phyloP scores from a whole-genome alignment of 2,888 invertebrate genomes.

The Congeria kusceri region DNA sequence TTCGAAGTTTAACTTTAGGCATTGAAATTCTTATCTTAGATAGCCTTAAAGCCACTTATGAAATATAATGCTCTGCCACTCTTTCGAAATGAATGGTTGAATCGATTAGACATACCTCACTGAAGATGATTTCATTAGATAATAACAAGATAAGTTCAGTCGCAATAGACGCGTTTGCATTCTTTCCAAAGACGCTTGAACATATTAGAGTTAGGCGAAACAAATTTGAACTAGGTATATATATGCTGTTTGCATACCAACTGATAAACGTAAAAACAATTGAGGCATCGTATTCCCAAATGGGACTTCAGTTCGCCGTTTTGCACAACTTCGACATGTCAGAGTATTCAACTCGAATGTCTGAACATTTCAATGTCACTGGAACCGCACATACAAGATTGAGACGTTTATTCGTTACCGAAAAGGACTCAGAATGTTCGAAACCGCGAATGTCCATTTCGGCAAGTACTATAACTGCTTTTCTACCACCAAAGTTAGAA shows the following conservation, averaged over 20 bases:
- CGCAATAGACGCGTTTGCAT: neutral
- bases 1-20: conserved; percentile 10
- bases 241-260: conserved; percentile 19
- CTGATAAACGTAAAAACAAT: conserved; percentile 19
- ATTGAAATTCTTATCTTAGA: conserved; percentile 3
- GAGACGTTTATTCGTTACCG: too few relatives aligned
- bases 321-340: neutral
- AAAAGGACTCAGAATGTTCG: too few relatives aligned
- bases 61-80: neutral
- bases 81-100: conserved; percentile 5
- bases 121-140: conserved; percentile 28
- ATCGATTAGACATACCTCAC: neutral
- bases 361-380: too few relatives aligned
- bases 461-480: conserved; percentile 2
- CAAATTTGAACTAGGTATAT: conserved; percentile 22
- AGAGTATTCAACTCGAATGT: too few relatives aligned
- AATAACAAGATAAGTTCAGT: conserved; percentile 21
- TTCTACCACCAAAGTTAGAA: conserved; percentile 24
- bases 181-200: conserved; percentile 23
- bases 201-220: conserved; percentile 11
- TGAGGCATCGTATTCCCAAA: conserved; percentile 32
- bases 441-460: neutral
- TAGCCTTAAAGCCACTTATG: neutral
- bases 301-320: conserved; percentile 1
- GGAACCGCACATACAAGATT: too few relatives aligned